These are phyloP conservation scores for Acrocephalus scirpaceus DNA, from an alignment of 2,797 vertebrate species.

Conservation along the genomic window DNA sequence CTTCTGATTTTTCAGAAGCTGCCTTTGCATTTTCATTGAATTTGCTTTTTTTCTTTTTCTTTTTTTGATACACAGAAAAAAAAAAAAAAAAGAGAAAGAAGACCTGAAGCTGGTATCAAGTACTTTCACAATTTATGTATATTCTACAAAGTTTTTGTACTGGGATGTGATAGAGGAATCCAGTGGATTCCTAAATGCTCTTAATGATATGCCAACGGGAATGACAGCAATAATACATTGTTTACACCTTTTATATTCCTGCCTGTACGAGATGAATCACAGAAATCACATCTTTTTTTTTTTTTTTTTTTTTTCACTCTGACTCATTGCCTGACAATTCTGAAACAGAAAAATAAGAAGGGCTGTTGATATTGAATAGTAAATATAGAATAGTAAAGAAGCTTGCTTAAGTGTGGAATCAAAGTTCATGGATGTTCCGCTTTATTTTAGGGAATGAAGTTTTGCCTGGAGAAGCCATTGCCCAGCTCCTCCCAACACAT, in stretches of 20 bases:
- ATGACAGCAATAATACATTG: background rate
- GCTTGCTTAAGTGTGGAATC: background rate
- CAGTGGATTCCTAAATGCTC: background rate
- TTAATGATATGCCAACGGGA: background rate
- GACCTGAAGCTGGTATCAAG: background rate
- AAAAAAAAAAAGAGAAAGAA: background rate
- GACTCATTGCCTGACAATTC: background rate
- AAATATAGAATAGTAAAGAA: background rate
- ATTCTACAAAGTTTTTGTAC: background rate
- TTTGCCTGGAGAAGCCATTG: background rate
- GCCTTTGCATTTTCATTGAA: background rate
- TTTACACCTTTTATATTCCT: background rate
- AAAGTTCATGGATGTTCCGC: background rate
- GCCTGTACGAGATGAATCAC: background rate
- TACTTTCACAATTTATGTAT: background rate
- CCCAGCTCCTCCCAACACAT: background rate
- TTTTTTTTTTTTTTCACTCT: background rate
- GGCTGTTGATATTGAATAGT: background rate
- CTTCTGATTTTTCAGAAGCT: background rate
- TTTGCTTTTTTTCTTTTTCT: accelerated
- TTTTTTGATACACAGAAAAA: accelerated
- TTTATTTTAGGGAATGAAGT: background rate
- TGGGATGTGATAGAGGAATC: background rate
- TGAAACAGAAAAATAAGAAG: background rate
- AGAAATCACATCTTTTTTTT: background rate